A percentile compares a stretch with the other conserved stretches of the same genome.
Conservation (phyloP, 2,113 vertebrate species). For the Nibea albiflora region DNA sequence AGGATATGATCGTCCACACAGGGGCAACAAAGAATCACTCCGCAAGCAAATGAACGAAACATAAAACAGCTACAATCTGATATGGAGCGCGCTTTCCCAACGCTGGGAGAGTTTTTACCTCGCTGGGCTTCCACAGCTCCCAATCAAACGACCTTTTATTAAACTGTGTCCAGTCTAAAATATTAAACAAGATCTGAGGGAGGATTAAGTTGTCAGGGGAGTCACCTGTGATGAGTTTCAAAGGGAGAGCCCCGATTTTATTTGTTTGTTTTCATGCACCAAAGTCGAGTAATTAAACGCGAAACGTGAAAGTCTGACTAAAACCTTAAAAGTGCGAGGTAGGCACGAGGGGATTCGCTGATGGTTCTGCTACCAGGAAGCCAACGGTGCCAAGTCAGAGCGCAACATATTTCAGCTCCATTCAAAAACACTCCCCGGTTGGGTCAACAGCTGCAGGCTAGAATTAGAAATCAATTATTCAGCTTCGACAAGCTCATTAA, state of each 20-base stretch:
- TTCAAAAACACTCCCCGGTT: constrained; percentile 79
- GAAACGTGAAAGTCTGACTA: constrained; percentile 37
- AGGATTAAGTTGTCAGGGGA: constrained; percentile 64
- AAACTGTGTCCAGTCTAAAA: constrained; percentile 54
- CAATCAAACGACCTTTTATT: constrained; percentile 51
- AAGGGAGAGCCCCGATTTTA: neutral
- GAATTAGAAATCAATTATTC: constrained; percentile 87
- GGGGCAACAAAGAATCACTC: constrained; percentile 79
- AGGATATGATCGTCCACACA: constrained; percentile 76
- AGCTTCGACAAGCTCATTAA: constrained; percentile 86
- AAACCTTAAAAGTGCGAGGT: constrained; percentile 53
- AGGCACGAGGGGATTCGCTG: constrained; percentile 51
- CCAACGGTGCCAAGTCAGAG: constrained; percentile 73
- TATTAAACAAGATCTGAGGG: constrained; percentile 51
- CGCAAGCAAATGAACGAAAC: constrained; percentile 76
- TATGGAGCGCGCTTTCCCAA: constrained; percentile 66
- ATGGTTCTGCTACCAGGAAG: constrained; percentile 58
- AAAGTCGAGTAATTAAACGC: constrained; percentile 39
- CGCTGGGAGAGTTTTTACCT: constrained; percentile 62
- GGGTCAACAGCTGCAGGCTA: constrained; percentile 84
- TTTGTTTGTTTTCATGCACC: constrained; percentile 30
- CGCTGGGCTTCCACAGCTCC: constrained; percentile 42
- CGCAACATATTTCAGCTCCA: constrained; percentile 80
- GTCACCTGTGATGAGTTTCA: constrained; percentile 52
- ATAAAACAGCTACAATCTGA: constrained; percentile 79